Evolutionary conservation across 2,888 invertebrate genomes (phyloP).

Genomic region (Salpingus planirostris): DNA sequence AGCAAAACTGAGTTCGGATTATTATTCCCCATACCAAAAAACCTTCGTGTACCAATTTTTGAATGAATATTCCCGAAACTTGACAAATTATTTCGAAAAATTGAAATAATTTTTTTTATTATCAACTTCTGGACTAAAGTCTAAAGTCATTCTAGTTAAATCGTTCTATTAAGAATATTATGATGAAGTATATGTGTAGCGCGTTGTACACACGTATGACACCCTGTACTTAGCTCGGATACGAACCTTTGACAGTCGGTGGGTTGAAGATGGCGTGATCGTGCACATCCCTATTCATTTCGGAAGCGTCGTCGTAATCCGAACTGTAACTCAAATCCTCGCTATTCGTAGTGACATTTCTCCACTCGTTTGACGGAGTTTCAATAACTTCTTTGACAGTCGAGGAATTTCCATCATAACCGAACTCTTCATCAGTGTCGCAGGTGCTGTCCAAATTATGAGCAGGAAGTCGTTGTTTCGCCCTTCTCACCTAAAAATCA

Average conservation of each 20-base stretch:
- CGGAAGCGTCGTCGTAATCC: constrained; percentile 35
- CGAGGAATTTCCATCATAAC: constrained; percentile 4
- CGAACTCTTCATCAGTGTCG: constrained; percentile 28
- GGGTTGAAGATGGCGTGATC: constrained; percentile 66
- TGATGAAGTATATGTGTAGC: too few relatives aligned
- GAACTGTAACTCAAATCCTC: constrained; percentile 77
- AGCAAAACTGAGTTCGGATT: too few relatives aligned
- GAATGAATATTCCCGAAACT: too few relatives aligned
- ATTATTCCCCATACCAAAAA: too few relatives aligned
- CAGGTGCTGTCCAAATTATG: constrained; percentile 24
- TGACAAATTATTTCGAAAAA: too few relatives aligned
- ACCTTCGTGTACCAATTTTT: too few relatives aligned
- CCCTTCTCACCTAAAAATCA: constrained; percentile 6
- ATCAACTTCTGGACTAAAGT: too few relatives aligned
- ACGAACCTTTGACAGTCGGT: constrained; percentile 30
- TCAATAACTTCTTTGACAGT: constrained; percentile 4
- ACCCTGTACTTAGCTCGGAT: too few relatives aligned
- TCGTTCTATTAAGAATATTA: too few relatives aligned
- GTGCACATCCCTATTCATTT: constrained; percentile 41
- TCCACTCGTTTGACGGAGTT: constrained; percentile 62
- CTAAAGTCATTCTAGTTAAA: too few relatives aligned
- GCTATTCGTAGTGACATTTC: constrained; percentile 82
- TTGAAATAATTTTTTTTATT: too few relatives aligned
- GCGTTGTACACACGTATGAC: too few relatives aligned
- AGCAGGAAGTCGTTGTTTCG: constrained; percentile 19